Evolutionary conservation across 2,797 vertebrate species (phyloP).

Genomic region (Sciurus vulgaris): DNA sequence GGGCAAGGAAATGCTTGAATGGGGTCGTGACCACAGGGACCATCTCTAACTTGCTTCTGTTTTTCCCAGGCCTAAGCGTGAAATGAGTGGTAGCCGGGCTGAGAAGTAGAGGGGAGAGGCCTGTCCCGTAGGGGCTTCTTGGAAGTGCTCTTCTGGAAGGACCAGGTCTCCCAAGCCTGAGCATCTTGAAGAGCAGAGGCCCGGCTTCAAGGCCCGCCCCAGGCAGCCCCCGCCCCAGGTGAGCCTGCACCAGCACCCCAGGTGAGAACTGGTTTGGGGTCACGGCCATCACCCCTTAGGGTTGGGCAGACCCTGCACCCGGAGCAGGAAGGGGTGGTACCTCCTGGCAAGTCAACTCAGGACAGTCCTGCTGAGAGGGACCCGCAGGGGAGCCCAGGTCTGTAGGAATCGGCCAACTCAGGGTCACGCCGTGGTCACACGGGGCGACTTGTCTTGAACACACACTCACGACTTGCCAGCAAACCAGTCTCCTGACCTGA

Average conservation of each 20-base stretch:
- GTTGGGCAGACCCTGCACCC: background rate
- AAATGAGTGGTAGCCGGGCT: background rate
- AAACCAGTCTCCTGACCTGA: rapidly evolving
- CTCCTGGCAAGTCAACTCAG: rapidly evolving
- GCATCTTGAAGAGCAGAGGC: rapidly evolving
- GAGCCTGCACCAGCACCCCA: background rate
- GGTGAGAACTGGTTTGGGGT: background rate
- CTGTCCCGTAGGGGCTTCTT: background rate
- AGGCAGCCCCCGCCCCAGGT: background rate
- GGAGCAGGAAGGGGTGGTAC: too few relatives aligned
- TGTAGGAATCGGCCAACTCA: background rate
- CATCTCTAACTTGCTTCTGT: background rate
- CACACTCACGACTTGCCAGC: rapidly evolving
- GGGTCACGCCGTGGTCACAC: rapidly evolving
- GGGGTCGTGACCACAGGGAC: background rate
- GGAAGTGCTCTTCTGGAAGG: background rate
- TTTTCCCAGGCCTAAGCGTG: background rate
- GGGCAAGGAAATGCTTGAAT: background rate
- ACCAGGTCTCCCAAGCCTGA: background rate
- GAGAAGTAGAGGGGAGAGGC: background rate
- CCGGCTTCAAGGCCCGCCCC: too few relatives aligned
- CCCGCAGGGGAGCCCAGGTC: background rate
- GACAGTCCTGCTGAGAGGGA: rapidly evolving
- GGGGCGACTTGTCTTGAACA: rapidly evolving
- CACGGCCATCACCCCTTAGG: background rate